Base-by-base conservation (phyloP, 2,113 vertebrate species). In the Sclerurus mexicanus region DNA sequence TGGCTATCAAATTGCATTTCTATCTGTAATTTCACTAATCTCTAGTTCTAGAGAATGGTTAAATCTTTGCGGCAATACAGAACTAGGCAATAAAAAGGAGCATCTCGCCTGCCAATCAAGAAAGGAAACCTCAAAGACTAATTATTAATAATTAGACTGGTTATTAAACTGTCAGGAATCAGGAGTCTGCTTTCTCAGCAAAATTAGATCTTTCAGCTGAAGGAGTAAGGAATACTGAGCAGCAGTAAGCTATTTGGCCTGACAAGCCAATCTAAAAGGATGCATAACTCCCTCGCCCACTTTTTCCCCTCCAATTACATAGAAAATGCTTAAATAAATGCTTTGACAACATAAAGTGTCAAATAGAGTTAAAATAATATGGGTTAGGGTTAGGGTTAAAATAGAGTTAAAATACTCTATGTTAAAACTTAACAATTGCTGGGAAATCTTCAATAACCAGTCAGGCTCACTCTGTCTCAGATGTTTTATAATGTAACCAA, bases 251-350 rank as follows among this genome's bases (percentile, higher is more conserved):
- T 37, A 58, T 68, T 77, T 81, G 58, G 21, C 12, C 8, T 88
- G 37, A 72, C 27, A 80, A 85, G 42, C 7, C 10, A 31, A 19
- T 67, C 42, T n/a, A 62, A 81, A 75, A 66, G 5, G 22, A 66
- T 52, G 7, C 25, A 7, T 72, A 16, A 62, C 9, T 35, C 37
- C 9, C 6, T 1, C 0, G 27, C 1, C 35, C 8, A 14, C 31
- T 76, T 55, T 53, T 42, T 4, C 47, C 4, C 10, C 9, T n/a
- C 23, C 42, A 46, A 13, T 55, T 30, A 60, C 74, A 62, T 3
- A 81, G 23, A 84, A 90, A 33, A 37, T 67, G 62, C 13, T 85
- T 85, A 76, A 85, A 80, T 67, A 93, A 90, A 62, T 76, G 27
- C 22, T 85, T 84, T 72, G 47, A 72, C n/a, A 81, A 58, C 31